A percentile compares a stretch with the other conserved stretches of the same genome.
phyloP scores from a whole-genome alignment of 2,888 invertebrate genomes.

The Eledona agricola region DNA sequence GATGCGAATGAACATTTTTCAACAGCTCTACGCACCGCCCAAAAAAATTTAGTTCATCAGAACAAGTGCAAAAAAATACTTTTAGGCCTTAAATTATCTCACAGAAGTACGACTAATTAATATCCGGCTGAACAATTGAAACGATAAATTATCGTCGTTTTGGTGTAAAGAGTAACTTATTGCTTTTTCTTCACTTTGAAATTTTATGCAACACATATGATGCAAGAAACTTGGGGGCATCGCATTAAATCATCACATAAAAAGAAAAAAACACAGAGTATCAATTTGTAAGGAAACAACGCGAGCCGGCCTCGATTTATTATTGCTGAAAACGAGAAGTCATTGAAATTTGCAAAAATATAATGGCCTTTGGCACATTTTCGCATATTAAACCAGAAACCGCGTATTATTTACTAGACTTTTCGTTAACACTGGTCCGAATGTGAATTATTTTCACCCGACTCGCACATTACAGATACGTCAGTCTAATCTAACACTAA shows the following conservation, averaged over 20 bases:
- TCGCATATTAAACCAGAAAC: slow-evolving; percentile 10
- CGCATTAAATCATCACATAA: slow-evolving; percentile 8
- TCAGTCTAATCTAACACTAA: slow-evolving; percentile 12
- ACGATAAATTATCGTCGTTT: too few relatives aligned
- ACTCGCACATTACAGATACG: slow-evolving; percentile 8
- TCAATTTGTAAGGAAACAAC: slow-evolving; percentile 12
- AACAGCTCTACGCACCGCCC: slow-evolving; percentile 23
- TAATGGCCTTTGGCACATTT: slow-evolving; percentile 23
- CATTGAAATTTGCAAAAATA: slow-evolving; percentile 24
- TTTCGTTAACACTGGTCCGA: neutral
- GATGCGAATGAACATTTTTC: slow-evolving; percentile 36
- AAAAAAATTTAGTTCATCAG: slow-evolving; percentile 18
- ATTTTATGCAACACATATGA: too few relatives aligned
- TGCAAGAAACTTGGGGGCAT: slow-evolving; percentile 4
- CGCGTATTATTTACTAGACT: slow-evolving; percentile 5
- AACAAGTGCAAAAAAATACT: too few relatives aligned
- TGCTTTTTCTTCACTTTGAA: too few relatives aligned
- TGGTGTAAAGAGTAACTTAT: too few relatives aligned
- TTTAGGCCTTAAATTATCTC: too few relatives aligned
- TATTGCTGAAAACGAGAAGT: slow-evolving; percentile 9
- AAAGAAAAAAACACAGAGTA: slow-evolving; percentile 1
- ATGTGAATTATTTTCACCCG: slow-evolving; percentile 11
- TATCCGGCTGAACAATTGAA: too few relatives aligned
- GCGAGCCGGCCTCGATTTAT: slow-evolving; percentile 10
- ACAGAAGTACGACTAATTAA: too few relatives aligned